Evolutionary conservation across 2,888 invertebrate species (phyloP).

Genomic region (Meta bourneti): DNA sequence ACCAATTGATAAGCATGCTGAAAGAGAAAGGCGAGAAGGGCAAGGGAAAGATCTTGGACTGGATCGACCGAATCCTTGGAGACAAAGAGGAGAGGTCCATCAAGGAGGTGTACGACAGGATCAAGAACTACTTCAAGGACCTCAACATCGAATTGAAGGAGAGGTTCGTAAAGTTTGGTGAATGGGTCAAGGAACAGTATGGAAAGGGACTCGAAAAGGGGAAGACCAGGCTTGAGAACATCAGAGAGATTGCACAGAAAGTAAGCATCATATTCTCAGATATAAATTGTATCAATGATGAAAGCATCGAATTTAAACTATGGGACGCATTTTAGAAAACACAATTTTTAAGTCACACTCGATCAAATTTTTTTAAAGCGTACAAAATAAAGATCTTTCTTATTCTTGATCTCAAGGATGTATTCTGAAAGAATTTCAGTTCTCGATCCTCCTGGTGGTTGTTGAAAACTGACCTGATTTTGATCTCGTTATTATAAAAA

Average conservation of each 20-base stretch:
- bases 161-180: slow-evolving; percentile 67
- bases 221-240: slow-evolving; percentile 52
- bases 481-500: no score
- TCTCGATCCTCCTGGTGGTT: no score
- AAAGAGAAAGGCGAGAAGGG: slow-evolving; percentile 39
- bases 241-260: slow-evolving; percentile 67
- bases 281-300: no score
- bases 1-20: slow-evolving; percentile 48
- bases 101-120: slow-evolving; percentile 60
- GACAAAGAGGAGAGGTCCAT: slow-evolving; percentile 44
- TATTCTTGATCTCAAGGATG: no score
- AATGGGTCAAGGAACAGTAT: slow-evolving; percentile 62
- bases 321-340: no score
- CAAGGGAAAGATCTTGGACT: slow-evolving; percentile 60
- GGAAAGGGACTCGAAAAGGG: slow-evolving; percentile 60
- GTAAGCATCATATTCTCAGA: slow-evolving; percentile 8
- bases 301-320: no score
- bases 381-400: no score
- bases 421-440: no score
- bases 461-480: no score
- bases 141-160: slow-evolving; percentile 67
- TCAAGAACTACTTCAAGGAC: slow-evolving; percentile 71
- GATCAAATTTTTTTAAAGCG: no score
- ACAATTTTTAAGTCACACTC: no score
- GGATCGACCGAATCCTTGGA: slow-evolving; percentile 51